Conservation (phyloP, 2,888 invertebrate genomes). For the Andrena marginata region DNA sequence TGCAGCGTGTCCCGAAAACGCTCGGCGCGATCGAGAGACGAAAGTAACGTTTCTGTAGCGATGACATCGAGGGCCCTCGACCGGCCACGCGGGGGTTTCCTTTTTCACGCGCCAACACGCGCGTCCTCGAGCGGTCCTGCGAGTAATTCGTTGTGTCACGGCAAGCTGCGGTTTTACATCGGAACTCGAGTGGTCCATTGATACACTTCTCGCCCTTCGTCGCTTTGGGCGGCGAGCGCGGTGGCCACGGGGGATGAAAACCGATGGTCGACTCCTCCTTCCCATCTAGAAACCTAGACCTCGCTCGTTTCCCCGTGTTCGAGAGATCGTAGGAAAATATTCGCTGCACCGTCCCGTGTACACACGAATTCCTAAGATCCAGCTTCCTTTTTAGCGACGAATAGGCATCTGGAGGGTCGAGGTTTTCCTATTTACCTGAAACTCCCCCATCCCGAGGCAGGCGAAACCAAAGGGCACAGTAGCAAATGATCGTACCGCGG, state of each 20-base stretch:
- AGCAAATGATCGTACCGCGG: too few species aligned
- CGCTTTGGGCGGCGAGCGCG: too few species aligned
- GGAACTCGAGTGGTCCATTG: constrained; percentile 76
- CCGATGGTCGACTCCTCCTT: not conserved
- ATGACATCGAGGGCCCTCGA: constrained; percentile 81
- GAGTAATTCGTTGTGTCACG: constrained; percentile 78
- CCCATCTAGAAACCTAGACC: not conserved
- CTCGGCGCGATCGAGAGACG: constrained; percentile 56
- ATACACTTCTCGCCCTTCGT: constrained; percentile 53
- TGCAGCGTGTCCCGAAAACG: constrained; percentile 47
- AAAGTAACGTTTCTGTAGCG: constrained; percentile 71
- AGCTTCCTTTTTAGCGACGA: not conserved
- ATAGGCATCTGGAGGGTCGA: too few species aligned
- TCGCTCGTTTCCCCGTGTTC: not conserved
- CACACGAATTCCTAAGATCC: not conserved
- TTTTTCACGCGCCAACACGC: constrained; percentile 64
- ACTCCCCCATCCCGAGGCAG: too few species aligned
- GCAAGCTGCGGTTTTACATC: constrained; percentile 83
- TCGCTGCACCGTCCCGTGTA: not conserved
- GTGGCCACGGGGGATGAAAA: not conserved
- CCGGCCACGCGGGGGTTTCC: constrained; percentile 78
- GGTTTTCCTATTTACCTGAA: too few species aligned
- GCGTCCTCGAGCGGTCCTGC: constrained; percentile 67
- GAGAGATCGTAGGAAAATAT: not conserved
- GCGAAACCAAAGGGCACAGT: too few species aligned